Evolutionary conservation across 2,113 vertebrate genomes (phyloP).

Genomic region (Monarcha castaneiventris): DNA sequence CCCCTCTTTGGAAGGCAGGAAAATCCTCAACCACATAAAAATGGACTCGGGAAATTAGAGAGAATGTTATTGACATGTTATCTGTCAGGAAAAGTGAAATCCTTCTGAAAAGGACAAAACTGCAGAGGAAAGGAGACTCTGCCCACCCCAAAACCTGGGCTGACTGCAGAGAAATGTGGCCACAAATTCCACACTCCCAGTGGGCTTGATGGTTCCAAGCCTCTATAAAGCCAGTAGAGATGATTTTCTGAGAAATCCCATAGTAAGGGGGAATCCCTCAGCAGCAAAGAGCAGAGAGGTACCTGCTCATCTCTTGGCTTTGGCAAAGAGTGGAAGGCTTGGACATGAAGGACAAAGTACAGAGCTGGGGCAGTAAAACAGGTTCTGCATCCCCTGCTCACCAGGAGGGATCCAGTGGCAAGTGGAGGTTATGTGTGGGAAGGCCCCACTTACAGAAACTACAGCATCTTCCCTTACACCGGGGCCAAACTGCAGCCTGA

Average conservation of each 20-base stretch:
- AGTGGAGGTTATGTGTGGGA: fast-evolving
- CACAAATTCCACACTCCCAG: fast-evolving
- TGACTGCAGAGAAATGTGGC: neutral
- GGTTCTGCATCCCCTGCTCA: neutral
- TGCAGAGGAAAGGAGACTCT: neutral
- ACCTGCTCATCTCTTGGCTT: neutral
- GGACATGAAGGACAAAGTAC: neutral
- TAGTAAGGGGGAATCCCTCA: neutral
- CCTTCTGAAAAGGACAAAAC: neutral
- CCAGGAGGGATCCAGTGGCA: neutral
- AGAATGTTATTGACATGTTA: fast-evolving
- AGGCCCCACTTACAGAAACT: neutral
- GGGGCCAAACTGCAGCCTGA: neutral
- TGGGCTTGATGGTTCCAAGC: neutral
- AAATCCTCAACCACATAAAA: neutral
- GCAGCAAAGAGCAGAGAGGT: neutral
- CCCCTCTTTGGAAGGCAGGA: neutral
- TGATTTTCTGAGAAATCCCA: neutral
- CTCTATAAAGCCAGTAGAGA: neutral
- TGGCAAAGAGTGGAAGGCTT: neutral
- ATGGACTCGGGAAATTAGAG: neutral
- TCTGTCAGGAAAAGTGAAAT: neutral
- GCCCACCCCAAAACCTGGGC: neutral
- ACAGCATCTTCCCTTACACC: neutral
- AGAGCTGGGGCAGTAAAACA: neutral